Evolutionary conservation across 2,888 invertebrate genomes (phyloP), one percentile per base, ranked within the genome.

Genomic region (Criorhina ranunculi): DNA sequence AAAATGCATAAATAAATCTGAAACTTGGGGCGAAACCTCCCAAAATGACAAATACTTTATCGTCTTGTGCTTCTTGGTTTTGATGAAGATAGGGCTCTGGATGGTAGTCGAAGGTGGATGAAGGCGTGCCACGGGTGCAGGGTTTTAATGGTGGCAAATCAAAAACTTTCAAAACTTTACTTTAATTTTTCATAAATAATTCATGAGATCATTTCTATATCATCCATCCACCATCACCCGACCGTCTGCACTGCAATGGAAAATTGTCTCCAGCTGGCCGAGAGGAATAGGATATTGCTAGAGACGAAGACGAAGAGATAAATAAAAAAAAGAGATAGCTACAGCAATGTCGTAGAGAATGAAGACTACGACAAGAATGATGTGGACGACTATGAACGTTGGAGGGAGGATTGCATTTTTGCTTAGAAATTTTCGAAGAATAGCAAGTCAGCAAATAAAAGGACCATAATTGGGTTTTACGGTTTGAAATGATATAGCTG

Each of bases 131-230:
- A 59, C 46, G 33, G 6, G 11, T 24, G 76, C 62, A 67, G 55
- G 60, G 60, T 35, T 60, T 75, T 75, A 75, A 75, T 80, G 75
- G 67, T 75, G 81, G 76, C 76, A 81, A 76, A 81, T 81, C 81
- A 81, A 64, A 81, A 80, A 80, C 80, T 80, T 80, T 80, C 62
- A 80, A 69, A 81, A 76, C 76, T 76, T 81, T 81, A 81, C 70
- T 81, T 81, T 70, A 81, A 81, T 81, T 81, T 81, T 81, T 70
- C 76, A 81, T 81, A 81, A 81, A 81, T 81, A 76, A 81, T 81
- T 81, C 76, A 81, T 81, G 69, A 70, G 76, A 64, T 76, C 62
- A 70, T 62, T 76, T 69, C 62, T 81, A 69, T 57, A 55, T 29
- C 51, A 24, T 0, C 11, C 44, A 19, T 1, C 19, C n/a, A n/a